These are phyloP conservation scores for Stomatorhinus walkeri DNA, from an alignment of 2,797 vertebrate genomes.

Conservation along the genomic window DNA sequence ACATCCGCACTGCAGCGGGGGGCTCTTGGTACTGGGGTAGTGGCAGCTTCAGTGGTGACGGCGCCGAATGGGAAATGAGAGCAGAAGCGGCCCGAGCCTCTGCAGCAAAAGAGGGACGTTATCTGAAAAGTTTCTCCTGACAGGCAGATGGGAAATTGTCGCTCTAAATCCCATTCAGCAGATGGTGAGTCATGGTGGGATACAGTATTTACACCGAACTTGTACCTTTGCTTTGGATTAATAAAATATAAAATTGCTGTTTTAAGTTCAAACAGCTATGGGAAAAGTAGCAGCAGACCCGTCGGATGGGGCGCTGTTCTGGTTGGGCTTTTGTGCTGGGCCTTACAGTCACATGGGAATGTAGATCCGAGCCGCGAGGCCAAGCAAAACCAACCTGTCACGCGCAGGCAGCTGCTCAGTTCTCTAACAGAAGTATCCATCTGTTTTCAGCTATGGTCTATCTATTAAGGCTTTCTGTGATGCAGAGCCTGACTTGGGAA, in stretches of 20 bases:
- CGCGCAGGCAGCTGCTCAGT: background rate
- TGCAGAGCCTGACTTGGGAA: background rate
- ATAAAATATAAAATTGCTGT: constrained; percentile 38
- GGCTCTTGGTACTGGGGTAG: background rate
- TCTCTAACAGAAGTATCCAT: background rate
- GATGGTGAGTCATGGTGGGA: constrained; percentile 24
- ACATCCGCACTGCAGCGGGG: background rate
- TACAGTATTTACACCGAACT: constrained; percentile 39
- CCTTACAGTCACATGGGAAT: background rate
- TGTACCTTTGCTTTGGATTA: constrained; percentile 32
- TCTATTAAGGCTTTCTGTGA: background rate
- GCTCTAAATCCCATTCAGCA: background rate
- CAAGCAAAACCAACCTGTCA: background rate
- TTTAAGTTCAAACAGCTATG: constrained; percentile 28
- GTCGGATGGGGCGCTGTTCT: constrained; percentile 13
- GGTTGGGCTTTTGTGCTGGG: background rate
- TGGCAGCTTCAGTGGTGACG: background rate
- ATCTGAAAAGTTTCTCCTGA: constrained; percentile 20
- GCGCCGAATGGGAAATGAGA: constrained; percentile 24
- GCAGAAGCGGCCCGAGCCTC: constrained; percentile 1
- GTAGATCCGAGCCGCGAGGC: background rate
- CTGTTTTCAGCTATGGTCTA: background rate
- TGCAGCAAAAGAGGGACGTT: background rate
- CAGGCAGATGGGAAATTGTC: constrained; percentile 25
- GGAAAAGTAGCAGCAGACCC: constrained; percentile 27